phyloP scores from a whole-genome alignment of 1,140 invertebrate genomes.

The Drosophila kohkoa region DNA sequence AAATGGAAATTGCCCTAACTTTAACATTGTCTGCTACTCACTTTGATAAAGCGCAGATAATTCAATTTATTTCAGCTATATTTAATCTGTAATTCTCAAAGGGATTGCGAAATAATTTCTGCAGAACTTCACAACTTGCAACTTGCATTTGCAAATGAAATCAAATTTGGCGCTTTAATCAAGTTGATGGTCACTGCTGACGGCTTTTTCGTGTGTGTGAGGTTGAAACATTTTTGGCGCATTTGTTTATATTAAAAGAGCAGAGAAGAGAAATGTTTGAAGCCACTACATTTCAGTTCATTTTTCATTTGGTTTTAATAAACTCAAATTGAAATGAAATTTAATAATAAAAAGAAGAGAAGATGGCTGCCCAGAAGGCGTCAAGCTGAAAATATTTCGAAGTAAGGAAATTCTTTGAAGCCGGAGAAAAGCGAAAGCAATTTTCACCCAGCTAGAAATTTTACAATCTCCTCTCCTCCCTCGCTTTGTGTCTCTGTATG shows the following conservation, averaged over 20 bases:
- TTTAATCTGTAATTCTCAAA: neutral
- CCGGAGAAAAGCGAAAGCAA: conserved; percentile 51
- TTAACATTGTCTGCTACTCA: neutral
- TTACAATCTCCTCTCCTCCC: neutral
- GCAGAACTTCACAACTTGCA: neutral
- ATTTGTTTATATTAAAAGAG: conserved; percentile 23
- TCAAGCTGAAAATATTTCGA: conserved; percentile 52
- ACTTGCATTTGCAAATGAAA: conserved; percentile 8
- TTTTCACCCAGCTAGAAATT: conserved; percentile 44
- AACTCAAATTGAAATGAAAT: conserved; percentile 62
- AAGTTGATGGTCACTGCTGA: neutral
- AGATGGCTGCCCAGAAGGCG: conserved; percentile 2
- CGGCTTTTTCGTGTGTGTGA: neutral
- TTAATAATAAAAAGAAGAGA: conserved; percentile 40
- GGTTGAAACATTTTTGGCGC: neutral
- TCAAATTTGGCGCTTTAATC: neutral
- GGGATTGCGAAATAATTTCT: neutral
- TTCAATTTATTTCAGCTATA: neutral
- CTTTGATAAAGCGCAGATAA: neutral
- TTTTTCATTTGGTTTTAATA: conserved; percentile 42
- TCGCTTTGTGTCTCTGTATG: neutral
- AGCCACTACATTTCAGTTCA: conserved; percentile 18
- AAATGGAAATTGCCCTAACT: conserved; percentile 1
- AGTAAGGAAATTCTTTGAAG: conserved; percentile 73
- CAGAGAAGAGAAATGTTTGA: neutral